Base-by-base conservation (phyloP, 1,140 invertebrate species). In the Batillaria attramentaria region DNA sequence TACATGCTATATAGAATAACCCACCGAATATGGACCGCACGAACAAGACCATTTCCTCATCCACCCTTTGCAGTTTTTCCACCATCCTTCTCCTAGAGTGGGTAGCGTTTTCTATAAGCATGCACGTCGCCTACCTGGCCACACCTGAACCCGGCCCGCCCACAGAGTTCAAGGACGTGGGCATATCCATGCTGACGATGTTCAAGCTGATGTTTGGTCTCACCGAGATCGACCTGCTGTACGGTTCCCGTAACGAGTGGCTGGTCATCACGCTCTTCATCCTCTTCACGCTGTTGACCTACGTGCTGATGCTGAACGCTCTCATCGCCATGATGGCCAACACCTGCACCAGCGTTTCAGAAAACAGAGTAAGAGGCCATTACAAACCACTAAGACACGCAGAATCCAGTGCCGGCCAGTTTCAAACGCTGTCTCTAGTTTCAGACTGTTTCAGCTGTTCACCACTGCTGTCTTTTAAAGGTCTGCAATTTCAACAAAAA, bases 251-350 rank as follows among this genome's bases (percentile, higher is more conserved):
- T 35, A 65, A 83, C 24, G 82, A 84, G 16, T 77, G 81, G 50
- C 37, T 86, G 39, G 82, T 81, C 24, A 80, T 84, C 24, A 33
- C 77, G 0, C 77, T 88, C 24, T 85, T 83, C 70, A 41, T 84
- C 13, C n/a, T 83, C 13, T 88, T 87, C 79, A 79, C 80, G 0
- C 46, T 87, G 18, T 60, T 88, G 24, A 85, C 87, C n/a, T 86
- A 84, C 60, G 62, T 88, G 2, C 74, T 88, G 16, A 81, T 86
- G 80, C 65, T 88, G 8, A 88, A 88, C 74, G 80, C 83, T 0
- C 78, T 88, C 16, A 88, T 88, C 42, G 87, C 87, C 10, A 85
- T 88, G 85, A 86, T 88, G 84, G 85, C 85, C 50, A 80, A 85
- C 60, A 87, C 87, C 35, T 88, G 86, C 66, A 78, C 81, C 20